phyloP scores from a whole-genome alignment of 2,113 vertebrate genomes.

The Nycticryphes semicollaris region DNA sequence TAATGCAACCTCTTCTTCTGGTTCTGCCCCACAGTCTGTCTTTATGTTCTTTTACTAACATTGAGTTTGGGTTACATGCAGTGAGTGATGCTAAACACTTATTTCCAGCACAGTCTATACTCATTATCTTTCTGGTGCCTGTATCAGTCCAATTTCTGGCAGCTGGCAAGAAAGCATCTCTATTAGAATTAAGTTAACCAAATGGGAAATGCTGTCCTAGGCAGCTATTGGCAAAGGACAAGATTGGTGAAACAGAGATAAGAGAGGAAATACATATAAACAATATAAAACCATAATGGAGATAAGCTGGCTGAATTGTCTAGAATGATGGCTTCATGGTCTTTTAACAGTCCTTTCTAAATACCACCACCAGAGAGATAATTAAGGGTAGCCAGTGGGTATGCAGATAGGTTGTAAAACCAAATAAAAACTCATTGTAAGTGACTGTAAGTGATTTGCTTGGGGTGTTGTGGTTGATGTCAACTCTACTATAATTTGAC shows the following conservation, averaged over 20 bases:
- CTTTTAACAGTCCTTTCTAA: not conserved
- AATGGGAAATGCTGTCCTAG: not conserved
- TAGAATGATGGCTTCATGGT: not conserved
- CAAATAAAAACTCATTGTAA: not conserved
- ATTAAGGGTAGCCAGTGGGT: not conserved
- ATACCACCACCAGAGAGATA: not conserved
- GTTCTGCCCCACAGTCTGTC: not conserved
- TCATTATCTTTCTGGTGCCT: not conserved
- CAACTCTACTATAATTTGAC: not conserved
- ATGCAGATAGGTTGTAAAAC: not conserved
- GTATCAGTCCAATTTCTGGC: not conserved
- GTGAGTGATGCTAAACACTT: not conserved
- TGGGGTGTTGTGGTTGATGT: rapidly evolving
- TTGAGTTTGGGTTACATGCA: not conserved
- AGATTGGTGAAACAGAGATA: not conserved
- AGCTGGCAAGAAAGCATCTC: not conserved
- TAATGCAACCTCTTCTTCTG: not conserved
- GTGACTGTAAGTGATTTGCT: not conserved
- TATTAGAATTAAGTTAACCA: not conserved
- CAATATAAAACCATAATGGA: not conserved
- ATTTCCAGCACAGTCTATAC: not conserved
- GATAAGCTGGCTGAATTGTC: not conserved
- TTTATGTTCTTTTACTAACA: not conserved
- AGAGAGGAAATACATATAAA: not conserved
- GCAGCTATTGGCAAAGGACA: not conserved